Base-by-base conservation (phyloP, 1,140 invertebrate genomes). In the Drosophila azteca region DNA sequence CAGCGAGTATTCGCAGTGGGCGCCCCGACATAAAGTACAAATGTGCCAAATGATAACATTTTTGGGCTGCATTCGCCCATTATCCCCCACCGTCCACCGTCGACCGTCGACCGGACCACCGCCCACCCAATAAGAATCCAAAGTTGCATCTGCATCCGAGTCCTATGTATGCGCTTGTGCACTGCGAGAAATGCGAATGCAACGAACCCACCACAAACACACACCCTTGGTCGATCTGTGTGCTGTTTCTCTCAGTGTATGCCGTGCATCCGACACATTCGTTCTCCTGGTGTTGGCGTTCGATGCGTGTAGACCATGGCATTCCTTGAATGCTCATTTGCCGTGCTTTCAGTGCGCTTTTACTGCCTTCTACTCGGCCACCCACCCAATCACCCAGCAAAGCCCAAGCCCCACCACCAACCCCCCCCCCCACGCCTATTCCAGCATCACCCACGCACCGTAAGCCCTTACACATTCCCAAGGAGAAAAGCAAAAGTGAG, bases 251-350 rank as follows among this genome's bases (percentile, higher is more conserved):
- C 15, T 11, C 22, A 35, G 51, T 73, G 69, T 7, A 22, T 7
- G 46, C 58, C 35, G 4, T 26, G 24, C 17, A 20, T 43, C 22
- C 20, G 4, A 11, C 15, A 13, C 17, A 6, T 24, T 60, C 6
- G 29, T 63, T 73, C 17, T 58, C 22, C 48, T 49, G 67, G 24
- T 55, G 31, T 51, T 29, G 58, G 31, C 39, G 17, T n/a, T 55
- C 41, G 52, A 44, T 74, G 64, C 54, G 73, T 70, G 61, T 69
- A 73, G 41, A 60, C 77, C 54, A 81, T 77, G 81, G 81, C 81
- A 85, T 77, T 87, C 73, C 82, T 85, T 81, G 81, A 70, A 85
- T 87, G 81, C 82, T 77, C 77, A 87, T 85, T 85, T 85, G 53
- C 50, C 35, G 31, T 31, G 67, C 68, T 77, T 67, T 65, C 60